Evolutionary conservation across 2,797 vertebrate species (phyloP).

Genomic region (Gymnoscopelus microlampas): DNA sequence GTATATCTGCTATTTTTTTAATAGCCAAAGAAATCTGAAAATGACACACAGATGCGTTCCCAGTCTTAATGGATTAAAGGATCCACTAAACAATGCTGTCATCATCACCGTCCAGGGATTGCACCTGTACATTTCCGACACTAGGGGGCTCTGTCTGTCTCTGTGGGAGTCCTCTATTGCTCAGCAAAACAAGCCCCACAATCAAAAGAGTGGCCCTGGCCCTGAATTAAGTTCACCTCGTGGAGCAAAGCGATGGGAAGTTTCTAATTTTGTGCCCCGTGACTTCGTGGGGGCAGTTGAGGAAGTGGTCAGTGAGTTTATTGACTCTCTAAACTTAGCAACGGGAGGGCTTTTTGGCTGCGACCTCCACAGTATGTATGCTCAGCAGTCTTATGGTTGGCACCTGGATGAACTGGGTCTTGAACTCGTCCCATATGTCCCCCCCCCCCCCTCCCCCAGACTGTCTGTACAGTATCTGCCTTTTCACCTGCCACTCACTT

Average conservation of each 20-base stretch:
- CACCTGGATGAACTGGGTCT: slow-evolving; percentile 8
- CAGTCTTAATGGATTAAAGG: too few relatives aligned
- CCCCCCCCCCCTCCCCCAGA: too few relatives aligned
- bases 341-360: slow-evolving; percentile 19
- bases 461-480: too few relatives aligned
- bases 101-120: slow-evolving; percentile 3
- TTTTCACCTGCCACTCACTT: too few relatives aligned
- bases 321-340: slow-evolving; percentile 38
- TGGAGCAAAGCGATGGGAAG: slow-evolving; percentile 7
- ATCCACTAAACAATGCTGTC: background rate
- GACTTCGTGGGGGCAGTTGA: slow-evolving; percentile 29
- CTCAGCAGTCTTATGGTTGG: slow-evolving; percentile 34
- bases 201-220: slow-evolving; percentile 39
- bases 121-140: slow-evolving; percentile 44
- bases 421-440: too few relatives aligned
- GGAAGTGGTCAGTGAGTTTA: slow-evolving; percentile 45
- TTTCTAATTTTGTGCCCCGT: slow-evolving; percentile 17
- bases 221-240: slow-evolving; percentile 39
- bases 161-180: slow-evolving; percentile 22
- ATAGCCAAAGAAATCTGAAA: too few relatives aligned
- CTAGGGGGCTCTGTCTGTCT: slow-evolving; percentile 67
- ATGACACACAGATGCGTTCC: too few relatives aligned
- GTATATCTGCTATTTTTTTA: too few relatives aligned
- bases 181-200: slow-evolving; percentile 45
- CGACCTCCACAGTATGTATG: slow-evolving; percentile 23